Base-by-base conservation (phyloP, 1,140 invertebrate species). In the Geopemphigus sp. region DNA sequence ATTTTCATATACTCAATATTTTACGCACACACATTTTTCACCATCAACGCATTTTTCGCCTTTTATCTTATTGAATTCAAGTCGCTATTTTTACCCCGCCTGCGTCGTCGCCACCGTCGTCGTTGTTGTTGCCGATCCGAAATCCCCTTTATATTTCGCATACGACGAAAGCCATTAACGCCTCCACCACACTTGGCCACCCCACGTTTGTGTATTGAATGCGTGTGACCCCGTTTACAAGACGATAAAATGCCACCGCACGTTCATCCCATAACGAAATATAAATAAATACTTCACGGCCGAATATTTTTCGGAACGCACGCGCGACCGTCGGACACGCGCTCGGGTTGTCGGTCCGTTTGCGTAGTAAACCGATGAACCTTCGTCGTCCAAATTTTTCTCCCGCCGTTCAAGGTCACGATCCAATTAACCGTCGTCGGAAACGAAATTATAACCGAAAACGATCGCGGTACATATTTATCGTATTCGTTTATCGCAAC, bases 51-150 rank as follows among this genome's bases (percentile, higher is more conserved):
- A 17, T 29, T 72, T 78, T 61, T 45, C 39, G n/a, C 57, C 57
- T 78, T 78, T 78, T 78, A 78, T 78, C 57, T 78, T 61, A 61
- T 61, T 50, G 74, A 78, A 78, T 78, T 47, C 74, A 14, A 26
- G 39, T 63, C 56, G 15, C 15, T 47, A 26, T 50, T 14, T 61
- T 45, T 45, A n/a, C 17, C 45, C 15, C 26, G 22, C 32, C 39
- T 3, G 3, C 32, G 32, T 39, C 32, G 6, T 17, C 29, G 17
- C 53, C 68, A 11, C n/a, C 8, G 14, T 4, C n/a, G 0, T 8
- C 26, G 32, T 39, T 39, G 32, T 39, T 19, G 22, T 26, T 12
- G 56, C 22, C 56, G 56, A 12, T 24, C 22, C 22, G 50, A 68
- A 68, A 68, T 50, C 66, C 2, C n/a, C n/a, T 22, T 22, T 50